Base-by-base conservation (phyloP, 1,140 invertebrate species). In the Ladona fulva region DNA sequence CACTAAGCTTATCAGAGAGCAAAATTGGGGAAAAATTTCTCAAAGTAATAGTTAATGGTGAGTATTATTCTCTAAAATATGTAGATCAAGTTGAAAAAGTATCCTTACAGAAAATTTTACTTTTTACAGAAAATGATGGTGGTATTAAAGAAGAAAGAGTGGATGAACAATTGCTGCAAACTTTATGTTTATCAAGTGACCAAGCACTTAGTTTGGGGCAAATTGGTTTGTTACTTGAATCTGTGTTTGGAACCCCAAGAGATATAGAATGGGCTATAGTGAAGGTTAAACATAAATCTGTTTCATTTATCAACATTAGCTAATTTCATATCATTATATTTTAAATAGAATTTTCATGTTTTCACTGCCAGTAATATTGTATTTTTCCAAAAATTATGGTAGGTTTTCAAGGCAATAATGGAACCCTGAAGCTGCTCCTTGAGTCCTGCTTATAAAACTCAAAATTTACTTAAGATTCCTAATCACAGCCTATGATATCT, bases 261-360 rank as follows among this genome's bases (percentile, higher is more conserved):
- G 93, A 95, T 83, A 89, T 95, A 52, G 93, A 95, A 85, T 95
- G 91, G 89, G 91, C 91, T 12, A 82, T 91, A 74, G 80, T 81
- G 29, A 83, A 88, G 81, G 90, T 90, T 82, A 80, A 75, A 76
- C 74, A 25, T 14, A 6, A 0, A 24, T 42, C 16, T 78, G 0
- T 25, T 37, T 37, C 25, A 52, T 22, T n/a, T 75, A 0, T 74
- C 11, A n/a, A n/a, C n/a, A n/a, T n/a, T n/a, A n/a, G n/a, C n/a
- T n/a, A n/a, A n/a, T n/a, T n/a, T n/a, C n/a, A n/a, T n/a, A n/a
- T n/a, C n/a, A n/a, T n/a, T n/a, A n/a, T n/a, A n/a, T n/a, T n/a
- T n/a, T n/a, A n/a, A n/a, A n/a, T n/a, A n/a, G n/a, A n/a, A n/a
- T n/a, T n/a, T n/a, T n/a, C n/a, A n/a, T n/a, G n/a, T n/a, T n/a